These are phyloP conservation scores for Ambastaia sidthimunki DNA, from an alignment of 2,797 vertebrate genomes.

Conservation along the genomic window DNA sequence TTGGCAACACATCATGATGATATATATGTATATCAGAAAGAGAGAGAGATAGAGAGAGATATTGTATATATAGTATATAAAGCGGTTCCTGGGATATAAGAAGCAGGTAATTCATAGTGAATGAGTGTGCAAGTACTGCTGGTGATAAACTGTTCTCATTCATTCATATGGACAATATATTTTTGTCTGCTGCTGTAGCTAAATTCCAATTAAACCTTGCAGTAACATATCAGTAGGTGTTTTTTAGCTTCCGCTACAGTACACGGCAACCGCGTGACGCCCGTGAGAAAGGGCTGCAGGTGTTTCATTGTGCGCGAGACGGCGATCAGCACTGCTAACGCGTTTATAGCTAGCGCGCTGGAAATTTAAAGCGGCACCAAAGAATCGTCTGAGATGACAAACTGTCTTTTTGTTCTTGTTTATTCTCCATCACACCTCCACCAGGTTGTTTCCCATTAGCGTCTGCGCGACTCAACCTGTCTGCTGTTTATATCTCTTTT, in stretches of 20 bases:
- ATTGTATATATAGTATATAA: background rate
- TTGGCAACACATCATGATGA: background rate
- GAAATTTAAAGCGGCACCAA: slow-evolving; percentile 10
- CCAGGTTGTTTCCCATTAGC: slow-evolving; percentile 39
- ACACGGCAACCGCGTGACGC: background rate
- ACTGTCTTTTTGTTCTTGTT: slow-evolving; percentile 34
- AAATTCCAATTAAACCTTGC: slow-evolving; percentile 12
- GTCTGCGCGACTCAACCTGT: slow-evolving; percentile 49
- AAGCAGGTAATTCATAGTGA: background rate
- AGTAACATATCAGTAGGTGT: slow-evolving; percentile 26
- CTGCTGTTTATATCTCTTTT: slow-evolving; percentile 61
- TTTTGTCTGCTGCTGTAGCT: background rate
- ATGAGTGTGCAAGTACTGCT: background rate
- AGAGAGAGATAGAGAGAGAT: too few relatives aligned
- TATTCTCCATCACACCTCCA: slow-evolving; percentile 25
- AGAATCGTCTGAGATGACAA: slow-evolving; percentile 35
- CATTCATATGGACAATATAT: background rate
- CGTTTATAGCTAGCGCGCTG: background rate
- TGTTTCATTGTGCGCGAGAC: slow-evolving; percentile 35
- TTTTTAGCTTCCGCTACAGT: slow-evolving; percentile 12
- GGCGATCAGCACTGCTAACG: slow-evolving; percentile 14
- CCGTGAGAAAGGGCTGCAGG: slow-evolving; percentile 48
- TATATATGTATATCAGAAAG: too few relatives aligned
- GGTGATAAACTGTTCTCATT: background rate
- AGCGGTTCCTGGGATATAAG: background rate